Base-by-base conservation (phyloP, 1,140 invertebrate genomes). In the Notospermus geniculatus region DNA sequence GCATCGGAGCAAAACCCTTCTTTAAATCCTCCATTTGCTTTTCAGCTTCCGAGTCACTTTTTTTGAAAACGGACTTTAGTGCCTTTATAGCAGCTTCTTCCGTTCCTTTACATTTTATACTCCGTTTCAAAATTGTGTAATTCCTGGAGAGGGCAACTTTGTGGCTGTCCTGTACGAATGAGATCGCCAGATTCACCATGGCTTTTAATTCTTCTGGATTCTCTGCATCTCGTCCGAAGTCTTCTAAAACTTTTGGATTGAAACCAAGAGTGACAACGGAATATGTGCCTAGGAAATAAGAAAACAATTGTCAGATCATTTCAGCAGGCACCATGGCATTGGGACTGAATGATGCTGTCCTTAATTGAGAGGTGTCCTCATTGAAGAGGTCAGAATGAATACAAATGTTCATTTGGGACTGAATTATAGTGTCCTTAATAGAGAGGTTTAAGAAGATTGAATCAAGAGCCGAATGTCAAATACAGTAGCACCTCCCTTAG, bases 111-210 rank as follows among this genome's bases (percentile, higher is more conserved):
- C 65, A 66, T 22, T 43, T 17, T 53, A 60, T 58, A 28, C 71
- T 68, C 11, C 23, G 32, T 22, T 60, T 58, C 11, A 76, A 39
- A 41, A 78, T 54, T 2, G 60, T 69, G 60, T 72, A 79, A 32
- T 68, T 66, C 52, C 65, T 59, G 13, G 70, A 68, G 17, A 77
- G 36, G 36, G 62, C 59, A 1, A 73, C 59, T 22, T 66, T 72
- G n/a, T 74, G 65, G 53, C 70, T 64, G 52, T 69, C 54, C 57
- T 78, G 65, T 50, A 77, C 64, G 57, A 71, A 79, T 53, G 73
- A 70, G 25, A 79, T 71, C 4, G 71, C 72, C 15, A 79, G 64
- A 29, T 74, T 67, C 25, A 79, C 69, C 9, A 79, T 66, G 7
- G 60, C 62, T 54, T 70, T 66, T 41, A 62, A 63, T 45, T 79